A percentile compares a stretch with the other conserved stretches of the same genome.
phyloP scores from a whole-genome alignment of 2,797 vertebrate species.

The Synaphobranchus kaupii region DNA sequence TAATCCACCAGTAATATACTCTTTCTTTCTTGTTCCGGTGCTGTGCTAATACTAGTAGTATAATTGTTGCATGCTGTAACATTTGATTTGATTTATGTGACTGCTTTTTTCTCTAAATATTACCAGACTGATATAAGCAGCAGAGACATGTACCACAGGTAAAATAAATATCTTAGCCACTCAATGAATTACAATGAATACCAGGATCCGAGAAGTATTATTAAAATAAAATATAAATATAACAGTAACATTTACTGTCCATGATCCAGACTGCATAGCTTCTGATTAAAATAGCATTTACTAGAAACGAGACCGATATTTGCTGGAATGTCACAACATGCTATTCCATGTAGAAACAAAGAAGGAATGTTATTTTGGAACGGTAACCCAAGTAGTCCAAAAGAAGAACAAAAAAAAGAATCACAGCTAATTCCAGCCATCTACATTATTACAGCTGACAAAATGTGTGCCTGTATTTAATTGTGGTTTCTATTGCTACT shows the following conservation, averaged over 20 bases:
- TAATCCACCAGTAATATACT: neutral
- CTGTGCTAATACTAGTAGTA: neutral
- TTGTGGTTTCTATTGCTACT: neutral
- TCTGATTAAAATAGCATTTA: neutral
- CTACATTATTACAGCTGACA: neutral
- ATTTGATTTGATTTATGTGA: no score
- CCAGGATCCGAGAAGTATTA: neutral
- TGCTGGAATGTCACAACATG: neutral
- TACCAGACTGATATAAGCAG: neutral
- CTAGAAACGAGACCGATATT: neutral
- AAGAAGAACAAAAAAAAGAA: neutral
- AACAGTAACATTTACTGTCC: neutral
- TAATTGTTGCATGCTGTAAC: neutral
- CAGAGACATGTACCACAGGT: neutral
- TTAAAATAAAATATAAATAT: neutral
- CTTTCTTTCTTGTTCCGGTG: neutral
- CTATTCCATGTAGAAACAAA: neutral
- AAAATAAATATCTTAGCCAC: neutral
- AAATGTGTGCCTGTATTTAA: neutral
- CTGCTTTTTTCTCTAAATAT: neutral
- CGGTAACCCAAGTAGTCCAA: neutral
- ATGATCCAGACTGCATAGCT: neutral
- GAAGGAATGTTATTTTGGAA: neutral
- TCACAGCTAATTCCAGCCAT: neutral
- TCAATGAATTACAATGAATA: neutral